These are phyloP conservation scores for Sinohyriopsis cumingii DNA, from an alignment of 2,888 invertebrate species.

Conservation along the genomic window DNA sequence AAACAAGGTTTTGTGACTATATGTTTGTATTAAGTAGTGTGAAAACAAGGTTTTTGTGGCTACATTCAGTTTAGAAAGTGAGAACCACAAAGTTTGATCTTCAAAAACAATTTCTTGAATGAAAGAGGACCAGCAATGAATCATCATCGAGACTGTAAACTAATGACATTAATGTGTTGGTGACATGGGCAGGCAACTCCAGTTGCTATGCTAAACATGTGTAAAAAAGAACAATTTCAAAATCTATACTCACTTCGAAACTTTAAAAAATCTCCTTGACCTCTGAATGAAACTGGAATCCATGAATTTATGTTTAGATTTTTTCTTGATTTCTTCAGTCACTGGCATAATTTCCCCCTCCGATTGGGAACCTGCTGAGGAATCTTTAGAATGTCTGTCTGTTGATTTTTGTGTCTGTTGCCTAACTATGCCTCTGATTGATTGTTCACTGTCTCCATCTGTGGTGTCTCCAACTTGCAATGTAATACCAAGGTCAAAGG, in stretches of 20 bases:
- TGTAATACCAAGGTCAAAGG: conserved; percentile 64
- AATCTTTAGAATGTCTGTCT: conserved; percentile 38
- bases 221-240: too few species aligned
- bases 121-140: too few species aligned
- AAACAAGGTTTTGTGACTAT: too few species aligned
- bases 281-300: conserved; percentile 66
- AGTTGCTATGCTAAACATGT: too few species aligned
- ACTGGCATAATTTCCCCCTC: conserved; percentile 40
- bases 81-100: too few species aligned
- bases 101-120: too few species aligned
- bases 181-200: too few species aligned
- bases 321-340: conserved; percentile 45
- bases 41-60: too few species aligned
- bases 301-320: conserved; percentile 54
- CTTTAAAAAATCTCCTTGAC: conserved; percentile 68
- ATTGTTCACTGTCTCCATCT: conserved; percentile 18
- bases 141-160: too few species aligned
- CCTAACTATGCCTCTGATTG: conserved; percentile 22
- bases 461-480: conserved; percentile 36
- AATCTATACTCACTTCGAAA: conserved; percentile 66
- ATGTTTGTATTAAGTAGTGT: too few species aligned
- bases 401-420: conserved; percentile 36
- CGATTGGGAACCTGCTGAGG: conserved; percentile 52
- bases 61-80: too few species aligned
- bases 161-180: too few species aligned